Conservation (phyloP, 2,113 vertebrate genomes). For the Thamnaconus septentrionalis region DNA sequence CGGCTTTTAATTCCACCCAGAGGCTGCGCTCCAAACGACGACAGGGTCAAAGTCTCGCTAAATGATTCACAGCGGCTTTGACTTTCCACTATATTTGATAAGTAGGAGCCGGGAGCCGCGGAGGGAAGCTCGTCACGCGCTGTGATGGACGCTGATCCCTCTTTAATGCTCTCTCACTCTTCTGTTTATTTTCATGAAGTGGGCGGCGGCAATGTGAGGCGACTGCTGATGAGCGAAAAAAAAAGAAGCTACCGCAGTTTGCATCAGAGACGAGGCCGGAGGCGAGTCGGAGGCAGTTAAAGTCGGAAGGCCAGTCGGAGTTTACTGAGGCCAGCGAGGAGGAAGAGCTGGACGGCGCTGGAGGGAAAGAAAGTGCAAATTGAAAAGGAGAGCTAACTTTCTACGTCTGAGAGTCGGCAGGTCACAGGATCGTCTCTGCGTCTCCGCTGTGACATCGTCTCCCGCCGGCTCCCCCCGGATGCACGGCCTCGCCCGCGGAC, state of each 20-base stretch:
- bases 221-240: slow-evolving; percentile 33
- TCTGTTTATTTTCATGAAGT: slow-evolving; percentile 19
- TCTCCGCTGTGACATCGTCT: slow-evolving; percentile 2
- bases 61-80: no score
- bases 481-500: slow-evolving; percentile 6
- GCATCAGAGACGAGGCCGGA: slow-evolving; percentile 24
- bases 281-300: slow-evolving; percentile 30
- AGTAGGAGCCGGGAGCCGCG: no score
- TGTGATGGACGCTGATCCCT: slow-evolving; percentile 4
- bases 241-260: neutral
- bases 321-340: slow-evolving; percentile 3
- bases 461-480: slow-evolving; percentile 33
- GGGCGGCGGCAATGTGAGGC: slow-evolving; percentile 5
- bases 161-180: neutral
- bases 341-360: neutral
- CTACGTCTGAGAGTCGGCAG: no score
- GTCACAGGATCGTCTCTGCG: slow-evolving; percentile 12
- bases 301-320: slow-evolving; percentile 18
- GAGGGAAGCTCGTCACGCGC: no score
- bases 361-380: neutral
- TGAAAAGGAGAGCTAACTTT: neutral
- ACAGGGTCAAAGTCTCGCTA: no score
- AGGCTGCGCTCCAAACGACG: no score
- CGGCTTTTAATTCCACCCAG: no score
- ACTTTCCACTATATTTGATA: no score